These are phyloP conservation scores for Petromus typicus DNA, from an alignment of 2,113 vertebrate genomes.

Conservation along the genomic window DNA sequence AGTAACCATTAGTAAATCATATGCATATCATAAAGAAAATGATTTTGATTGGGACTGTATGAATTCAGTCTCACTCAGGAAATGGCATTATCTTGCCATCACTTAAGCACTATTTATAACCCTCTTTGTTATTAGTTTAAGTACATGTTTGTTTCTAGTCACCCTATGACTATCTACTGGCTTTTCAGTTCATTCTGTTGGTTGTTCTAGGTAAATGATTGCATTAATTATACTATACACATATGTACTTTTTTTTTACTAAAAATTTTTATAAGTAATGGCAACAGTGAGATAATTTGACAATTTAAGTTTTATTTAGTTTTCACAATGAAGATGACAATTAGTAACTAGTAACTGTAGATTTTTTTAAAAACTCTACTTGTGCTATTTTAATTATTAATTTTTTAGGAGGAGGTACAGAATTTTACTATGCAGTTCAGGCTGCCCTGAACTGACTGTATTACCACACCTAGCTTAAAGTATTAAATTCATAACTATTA, in stretches of 20 bases:
- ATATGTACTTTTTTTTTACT: neutral
- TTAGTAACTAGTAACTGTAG: neutral
- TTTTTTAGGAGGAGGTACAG: neutral
- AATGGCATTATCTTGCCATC: neutral
- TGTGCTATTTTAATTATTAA: neutral
- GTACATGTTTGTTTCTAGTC: slow-evolving; percentile 8
- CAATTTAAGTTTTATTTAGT: neutral
- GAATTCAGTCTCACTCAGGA: neutral
- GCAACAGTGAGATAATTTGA: neutral
- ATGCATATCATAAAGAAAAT: neutral
- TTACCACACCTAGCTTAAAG: neutral
- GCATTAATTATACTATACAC: neutral
- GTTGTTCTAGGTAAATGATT: neutral
- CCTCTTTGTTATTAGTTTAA: neutral
- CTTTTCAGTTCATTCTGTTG: slow-evolving; percentile 21
- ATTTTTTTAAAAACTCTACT: neutral
- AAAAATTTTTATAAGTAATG: slow-evolving; percentile 24
- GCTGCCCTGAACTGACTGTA: neutral
- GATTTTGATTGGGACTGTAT: neutral
- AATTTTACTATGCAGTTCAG: neutral
- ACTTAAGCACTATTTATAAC: neutral
- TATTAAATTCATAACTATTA: neutral
- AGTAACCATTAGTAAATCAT: neutral
- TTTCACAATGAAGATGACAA: neutral
- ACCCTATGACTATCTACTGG: neutral